Conservation (phyloP, 1,140 invertebrate genomes). For the Frieseomelitta varia region DNA sequence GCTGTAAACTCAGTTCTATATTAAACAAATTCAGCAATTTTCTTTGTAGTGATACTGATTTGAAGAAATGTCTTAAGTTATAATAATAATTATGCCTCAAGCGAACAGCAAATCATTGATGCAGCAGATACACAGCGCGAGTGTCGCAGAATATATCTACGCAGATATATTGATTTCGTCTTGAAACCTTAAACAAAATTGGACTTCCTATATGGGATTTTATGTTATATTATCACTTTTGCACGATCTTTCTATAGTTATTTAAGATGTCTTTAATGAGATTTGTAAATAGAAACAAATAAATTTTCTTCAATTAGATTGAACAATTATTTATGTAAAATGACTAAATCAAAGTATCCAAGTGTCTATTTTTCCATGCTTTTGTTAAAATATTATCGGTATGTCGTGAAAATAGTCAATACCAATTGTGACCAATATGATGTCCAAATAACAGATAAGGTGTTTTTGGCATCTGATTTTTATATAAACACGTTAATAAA, state of each 20-base stretch:
- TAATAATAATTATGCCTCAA: too few relatives aligned
- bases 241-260: not conserved
- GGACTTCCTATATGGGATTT: not conserved
- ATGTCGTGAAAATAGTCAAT: not conserved
- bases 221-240: not conserved
- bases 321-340: not conserved
- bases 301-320: not conserved
- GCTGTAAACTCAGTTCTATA: not conserved
- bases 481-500: not conserved
- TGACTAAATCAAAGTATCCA: not conserved
- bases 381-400: not conserved
- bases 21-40: not conserved
- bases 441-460: not conserved
- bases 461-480: not conserved
- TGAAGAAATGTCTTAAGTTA: not conserved
- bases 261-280: not conserved
- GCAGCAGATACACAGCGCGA: not conserved
- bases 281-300: not conserved
- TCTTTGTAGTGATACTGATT: not conserved
- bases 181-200: not conserved
- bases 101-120: not conserved
- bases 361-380: not conserved
- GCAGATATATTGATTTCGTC: constrained; percentile 5
- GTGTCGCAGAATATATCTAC: not conserved
- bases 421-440: not conserved